Evolutionary conservation across 2,113 vertebrate species (phyloP), one percentile per base, ranked within the genome.

Genomic region (Psittacula cyanocephala): DNA sequence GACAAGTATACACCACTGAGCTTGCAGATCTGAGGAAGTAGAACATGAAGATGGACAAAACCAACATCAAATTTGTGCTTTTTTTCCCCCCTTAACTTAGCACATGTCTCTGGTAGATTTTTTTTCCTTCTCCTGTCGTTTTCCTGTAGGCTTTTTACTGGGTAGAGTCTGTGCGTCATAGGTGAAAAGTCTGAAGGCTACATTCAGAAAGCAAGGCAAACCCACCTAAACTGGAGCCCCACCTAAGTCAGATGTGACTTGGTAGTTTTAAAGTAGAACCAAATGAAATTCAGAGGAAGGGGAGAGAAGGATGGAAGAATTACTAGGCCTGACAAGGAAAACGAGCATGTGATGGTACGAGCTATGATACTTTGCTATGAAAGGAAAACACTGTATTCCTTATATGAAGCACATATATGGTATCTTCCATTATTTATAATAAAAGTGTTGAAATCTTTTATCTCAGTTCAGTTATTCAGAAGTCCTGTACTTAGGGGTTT

Each of bases 401-500:
- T 97, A 96, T 93, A 97, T 97, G 97, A 98, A 98, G 97, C 98
- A 97, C 97, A 93, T 97, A 91, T 94, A 95, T 83, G 94, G 93
- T 96, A 97, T 97, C 97, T 96, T 97, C 87, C 96, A 96, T 97
- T 98, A 98, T 98, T 98, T 98, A 98, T 98, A 98, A 98, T 97
- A 96, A 97, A 98, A 97, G 95, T 96, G 94, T 97, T 97, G 96
- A 97, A 96, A 95, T 97, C 95, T 95, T 96, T 95, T 97, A 89
- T 97, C 94, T 97, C 97, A 95, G 97, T 95, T 98, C 97, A 98
- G 97, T 98, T 98, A 98, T 95, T 98, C 98, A 95, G 86, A 95
- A 97, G 93, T 97, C 89, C 96, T 96, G 64, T 97, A 96, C 49
- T 81, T 97, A 98, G 53, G 86, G 78, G 76, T 81, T 88, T 80